Evolutionary conservation across 2,113 vertebrate genomes (phyloP), one percentile per base, ranked within the genome.

Genomic region (Bombycilla garrulus): DNA sequence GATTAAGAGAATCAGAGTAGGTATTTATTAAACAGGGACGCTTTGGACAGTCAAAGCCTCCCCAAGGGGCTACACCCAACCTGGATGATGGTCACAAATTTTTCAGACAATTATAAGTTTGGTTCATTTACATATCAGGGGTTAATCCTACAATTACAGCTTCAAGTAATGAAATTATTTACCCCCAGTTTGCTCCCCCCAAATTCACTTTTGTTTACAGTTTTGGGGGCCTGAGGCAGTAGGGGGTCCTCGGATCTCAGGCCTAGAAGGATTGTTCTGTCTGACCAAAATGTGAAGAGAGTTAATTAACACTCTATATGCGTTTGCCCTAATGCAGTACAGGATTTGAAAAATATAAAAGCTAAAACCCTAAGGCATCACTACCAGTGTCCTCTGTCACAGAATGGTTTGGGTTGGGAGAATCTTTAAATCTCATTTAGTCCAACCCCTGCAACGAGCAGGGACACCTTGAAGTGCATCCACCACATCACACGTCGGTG

Each of bases 71-170:
- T 25, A 20, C 33, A 36, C 21, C 33, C 61, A 54, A 15, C 26
- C 33, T 66, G 61, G 40, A 8, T 0, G 2, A 45, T 36, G 40
- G 12, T 6, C 21, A 36, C 0, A 0, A 80, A 26, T 12, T 66
- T 66, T 80, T 66, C 25, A 45, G 33, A 20, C 33, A 66, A 45
- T 45, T 31, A 0, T 20, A 45, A 54, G 7, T 31, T 54, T 20
- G 40, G 4, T 24, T 20, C 5, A 45, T 54, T 80, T 54, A 24
- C 2, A 12, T 11, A 36, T 24, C 20, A 65, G 50, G 50, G 50
- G 33, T 45, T 36, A 45, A 54, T 31, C 40, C 12, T 54, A 33
- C 61, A 66, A 10, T 31, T 25, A 29, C 10, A 56, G 16, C 16
- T 66, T 15, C 61, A 36, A 16, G 38, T 54, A 54, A 80, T 54